Conservation (phyloP, 2,888 invertebrate genomes). For the Cantharis rufa region DNA sequence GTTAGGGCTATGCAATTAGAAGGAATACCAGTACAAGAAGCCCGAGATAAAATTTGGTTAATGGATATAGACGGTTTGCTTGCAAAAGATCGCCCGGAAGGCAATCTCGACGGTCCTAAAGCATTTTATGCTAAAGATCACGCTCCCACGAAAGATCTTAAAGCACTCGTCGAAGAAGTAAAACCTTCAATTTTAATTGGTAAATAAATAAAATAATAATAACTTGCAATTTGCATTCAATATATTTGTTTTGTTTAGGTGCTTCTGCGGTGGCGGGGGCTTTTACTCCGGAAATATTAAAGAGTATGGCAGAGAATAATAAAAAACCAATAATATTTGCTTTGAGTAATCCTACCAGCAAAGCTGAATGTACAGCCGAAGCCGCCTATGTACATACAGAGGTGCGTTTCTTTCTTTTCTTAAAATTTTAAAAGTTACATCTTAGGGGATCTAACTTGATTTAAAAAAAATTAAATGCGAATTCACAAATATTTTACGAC, state of each 20-base stretch:
- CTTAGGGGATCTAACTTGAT: no score
- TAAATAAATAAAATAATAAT: slow-evolving; percentile 46
- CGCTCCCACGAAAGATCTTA: slow-evolving; percentile 76
- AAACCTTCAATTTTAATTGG: slow-evolving; percentile 90
- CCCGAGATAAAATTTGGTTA: slow-evolving; percentile 90
- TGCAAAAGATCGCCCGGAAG: slow-evolving; percentile 68
- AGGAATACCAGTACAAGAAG: slow-evolving; percentile 67
- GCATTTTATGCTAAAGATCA: slow-evolving; percentile 76
- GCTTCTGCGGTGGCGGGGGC: slow-evolving; percentile 91
- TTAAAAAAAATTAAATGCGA: no score
- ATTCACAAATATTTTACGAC: no score
- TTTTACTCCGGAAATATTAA: slow-evolving; percentile 85
- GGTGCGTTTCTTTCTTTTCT: slow-evolving; percentile 46
- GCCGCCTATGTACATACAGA: slow-evolving; percentile 92
- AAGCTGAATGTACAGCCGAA: slow-evolving; percentile 99
- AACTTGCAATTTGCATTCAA: background rate
- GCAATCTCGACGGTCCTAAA: slow-evolving; percentile 72
- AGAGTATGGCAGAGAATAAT: slow-evolving; percentile 83
- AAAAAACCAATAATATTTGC: slow-evolving; percentile 94
- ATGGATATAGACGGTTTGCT: slow-evolving; percentile 91
- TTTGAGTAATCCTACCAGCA: slow-evolving; percentile 96
- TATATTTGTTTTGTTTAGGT: slow-evolving; percentile 59
- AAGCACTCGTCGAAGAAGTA: slow-evolving; percentile 77
- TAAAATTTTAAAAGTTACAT: no score
- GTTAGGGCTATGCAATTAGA: slow-evolving; percentile 56